phyloP scores from a whole-genome alignment of 2,113 vertebrate species.

The Cavia porcellus region DNA sequence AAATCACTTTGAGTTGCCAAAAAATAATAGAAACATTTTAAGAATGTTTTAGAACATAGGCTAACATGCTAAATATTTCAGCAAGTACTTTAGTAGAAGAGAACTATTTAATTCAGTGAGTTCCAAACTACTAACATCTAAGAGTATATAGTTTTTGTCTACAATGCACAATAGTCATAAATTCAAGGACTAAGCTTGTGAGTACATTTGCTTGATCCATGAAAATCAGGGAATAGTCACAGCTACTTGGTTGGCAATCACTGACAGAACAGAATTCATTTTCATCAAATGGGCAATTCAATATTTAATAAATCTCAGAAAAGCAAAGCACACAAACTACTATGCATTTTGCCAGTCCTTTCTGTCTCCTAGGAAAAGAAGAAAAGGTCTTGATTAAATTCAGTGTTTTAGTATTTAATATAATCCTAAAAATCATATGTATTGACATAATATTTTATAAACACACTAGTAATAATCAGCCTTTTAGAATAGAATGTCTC shows the following conservation, averaged over 20 bases:
- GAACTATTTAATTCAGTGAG: background rate
- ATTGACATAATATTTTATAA: background rate
- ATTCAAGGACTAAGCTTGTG: background rate
- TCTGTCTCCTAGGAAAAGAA: background rate
- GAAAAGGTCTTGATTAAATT: background rate
- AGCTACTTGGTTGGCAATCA: background rate
- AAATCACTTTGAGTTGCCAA: background rate
- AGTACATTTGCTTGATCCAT: background rate
- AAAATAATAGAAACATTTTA: background rate
- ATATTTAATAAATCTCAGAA: background rate
- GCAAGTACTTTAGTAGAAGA: background rate
- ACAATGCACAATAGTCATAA: background rate
- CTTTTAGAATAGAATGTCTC: background rate
- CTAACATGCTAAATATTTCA: constrained; percentile 11
- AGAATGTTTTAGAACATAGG: background rate
- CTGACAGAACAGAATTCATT: background rate
- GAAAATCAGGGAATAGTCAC: background rate
- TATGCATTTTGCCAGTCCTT: background rate
- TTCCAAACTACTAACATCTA: background rate
- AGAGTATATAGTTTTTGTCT: background rate
- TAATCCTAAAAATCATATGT: background rate
- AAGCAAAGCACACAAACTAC: background rate
- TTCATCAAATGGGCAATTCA: background rate
- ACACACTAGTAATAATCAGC: background rate
- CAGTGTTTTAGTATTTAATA: background rate